Evolutionary conservation across 2,113 vertebrate genomes (phyloP), one percentile per base, ranked within the genome.

Genomic region (Psettodes erumei): DNA sequence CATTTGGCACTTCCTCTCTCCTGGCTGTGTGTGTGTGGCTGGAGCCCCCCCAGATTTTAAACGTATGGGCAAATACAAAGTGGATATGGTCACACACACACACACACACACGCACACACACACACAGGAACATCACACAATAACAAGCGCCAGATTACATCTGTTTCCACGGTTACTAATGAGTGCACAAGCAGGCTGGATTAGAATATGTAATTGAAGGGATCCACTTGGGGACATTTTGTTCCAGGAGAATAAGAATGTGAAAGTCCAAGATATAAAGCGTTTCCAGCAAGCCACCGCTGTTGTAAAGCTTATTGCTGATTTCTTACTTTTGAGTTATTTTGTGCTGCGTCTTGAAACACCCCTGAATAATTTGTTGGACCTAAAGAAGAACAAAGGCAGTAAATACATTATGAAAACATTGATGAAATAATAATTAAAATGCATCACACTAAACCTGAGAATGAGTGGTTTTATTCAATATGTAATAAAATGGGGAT

Each of bases 1-100:
- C 77, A 84, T 88, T 88, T 87, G 76, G 86, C 68, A 84, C 77
- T 91, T 91, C 88, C 88, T 92, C 74, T 43, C 56, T 38, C 4
- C 5, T 51, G 40, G 48, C 64, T 42, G 69, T 79, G 69, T 42
- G 69, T 79, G 69, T 77, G 70, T 75, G 64, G 69, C 43, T 61
- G 32, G 68, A 78, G 33, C 21, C 61, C 60, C 66, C 53, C 63
- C 54, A 19, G 19, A 59, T 23, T 30, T 63, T 35, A 18, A 66
- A 77, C 71, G 82, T 78, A 71, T 79, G 75, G 64, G 74, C 25
- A 16, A 19, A 55, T 7, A 32, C 27, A 55, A 27, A 43, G 42
- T 79, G 77, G 54, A 42, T 66, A 12, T 1, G 35, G 30, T 65
- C 71, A 76, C 25, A 66, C n/a, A 51, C 28, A 55, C 54, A 56